Conservation (phyloP, 2,797 vertebrate species). For the Anniella stebbinsi region DNA sequence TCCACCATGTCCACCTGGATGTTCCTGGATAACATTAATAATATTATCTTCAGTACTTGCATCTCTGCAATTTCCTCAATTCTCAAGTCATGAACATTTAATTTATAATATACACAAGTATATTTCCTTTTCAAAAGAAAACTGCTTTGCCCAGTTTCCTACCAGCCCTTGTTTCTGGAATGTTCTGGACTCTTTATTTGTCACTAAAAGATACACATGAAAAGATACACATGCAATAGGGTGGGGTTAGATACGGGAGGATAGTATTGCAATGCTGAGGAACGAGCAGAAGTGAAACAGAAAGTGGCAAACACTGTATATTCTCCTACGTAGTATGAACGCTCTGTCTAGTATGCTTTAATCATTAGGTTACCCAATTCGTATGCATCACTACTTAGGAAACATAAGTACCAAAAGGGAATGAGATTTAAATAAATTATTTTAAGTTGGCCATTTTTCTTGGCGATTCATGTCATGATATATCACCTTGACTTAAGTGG, state of each 20-base stretch:
- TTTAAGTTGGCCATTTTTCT: neutral
- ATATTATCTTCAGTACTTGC: neutral
- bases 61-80: neutral
- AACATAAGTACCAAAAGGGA: neutral
- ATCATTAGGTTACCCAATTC: neutral
- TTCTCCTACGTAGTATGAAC: neutral
- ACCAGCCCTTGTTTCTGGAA: neutral
- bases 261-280: neutral
- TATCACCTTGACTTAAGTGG: neutral
- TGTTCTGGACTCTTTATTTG: neutral
- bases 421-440: neutral
- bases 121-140: neutral
- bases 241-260: neutral
- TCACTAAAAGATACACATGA: neutral
- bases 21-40: neutral
- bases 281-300: neutral
- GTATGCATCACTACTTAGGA: neutral
- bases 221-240: neutral
- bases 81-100: neutral
- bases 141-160: neutral
- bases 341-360: neutral
- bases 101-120: neutral
- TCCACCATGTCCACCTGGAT: too few relatives aligned
- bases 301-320: neutral
- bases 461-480: neutral